Evolutionary conservation across 1,140 invertebrate genomes (phyloP).

Genomic region (Andricus grossulariae): DNA sequence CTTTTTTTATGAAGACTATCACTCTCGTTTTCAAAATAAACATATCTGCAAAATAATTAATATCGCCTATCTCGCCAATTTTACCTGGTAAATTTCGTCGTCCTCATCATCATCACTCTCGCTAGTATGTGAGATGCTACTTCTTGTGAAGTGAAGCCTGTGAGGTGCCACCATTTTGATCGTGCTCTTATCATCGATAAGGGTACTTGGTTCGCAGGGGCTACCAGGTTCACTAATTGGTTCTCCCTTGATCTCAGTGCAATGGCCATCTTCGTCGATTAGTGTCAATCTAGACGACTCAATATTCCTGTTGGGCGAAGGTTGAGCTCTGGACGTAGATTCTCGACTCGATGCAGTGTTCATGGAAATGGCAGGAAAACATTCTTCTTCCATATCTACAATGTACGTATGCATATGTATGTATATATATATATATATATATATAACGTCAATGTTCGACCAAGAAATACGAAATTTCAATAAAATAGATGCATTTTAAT

Average conservation of each 20-base stretch:
- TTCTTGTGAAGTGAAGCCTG: constrained; percentile 58
- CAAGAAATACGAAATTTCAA: no score
- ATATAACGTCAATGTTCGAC: no score
- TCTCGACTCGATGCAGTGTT: constrained; percentile 73
- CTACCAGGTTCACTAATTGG: constrained; percentile 82
- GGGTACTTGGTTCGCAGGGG: constrained; percentile 76
- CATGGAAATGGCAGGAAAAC: constrained; percentile 84
- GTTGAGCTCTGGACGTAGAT: constrained; percentile 59
- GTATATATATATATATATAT: background rate
- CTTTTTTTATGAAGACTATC: background rate
- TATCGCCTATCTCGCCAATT: background rate
- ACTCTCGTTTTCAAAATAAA: no score
- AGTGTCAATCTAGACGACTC: constrained; percentile 71
- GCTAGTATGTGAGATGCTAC: constrained; percentile 56
- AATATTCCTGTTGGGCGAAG: constrained; percentile 59
- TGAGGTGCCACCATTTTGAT: constrained; percentile 67
- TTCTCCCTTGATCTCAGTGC: constrained; percentile 80
- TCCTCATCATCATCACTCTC: constrained; percentile 72
- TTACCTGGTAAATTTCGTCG: constrained; percentile 56
- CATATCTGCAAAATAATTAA: background rate
- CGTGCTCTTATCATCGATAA: constrained; percentile 58
- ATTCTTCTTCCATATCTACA: constrained; percentile 90
- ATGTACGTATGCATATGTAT: background rate
- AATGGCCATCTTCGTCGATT: constrained; percentile 54
- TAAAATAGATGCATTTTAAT: no score